Percentiles rank a stretch among this genome's conserved stretches.
Evolutionary conservation across 2,113 vertebrate species (phyloP).

Genomic region (Siniperca chuatsi): DNA sequence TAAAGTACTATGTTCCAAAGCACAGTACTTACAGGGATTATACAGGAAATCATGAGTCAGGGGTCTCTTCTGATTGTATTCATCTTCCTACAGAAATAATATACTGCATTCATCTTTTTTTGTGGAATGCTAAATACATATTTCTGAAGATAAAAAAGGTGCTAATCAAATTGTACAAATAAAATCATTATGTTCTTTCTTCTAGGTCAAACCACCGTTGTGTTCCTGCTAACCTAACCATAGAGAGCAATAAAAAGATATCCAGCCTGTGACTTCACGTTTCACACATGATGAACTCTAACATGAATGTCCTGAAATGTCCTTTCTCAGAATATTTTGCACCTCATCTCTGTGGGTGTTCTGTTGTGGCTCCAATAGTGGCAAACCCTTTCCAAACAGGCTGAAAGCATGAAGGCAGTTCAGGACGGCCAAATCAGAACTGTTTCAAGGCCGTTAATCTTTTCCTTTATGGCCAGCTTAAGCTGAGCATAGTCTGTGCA

Average conservation of each 20-base stretch:
- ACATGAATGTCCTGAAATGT: slow-evolving; percentile 18
- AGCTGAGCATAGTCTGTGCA: slow-evolving; percentile 3
- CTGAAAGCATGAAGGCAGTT: slow-evolving; percentile 26
- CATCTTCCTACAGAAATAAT: slow-evolving; percentile 23
- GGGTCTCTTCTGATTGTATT: slow-evolving; percentile 28
- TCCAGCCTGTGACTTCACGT: slow-evolving; percentile 18
- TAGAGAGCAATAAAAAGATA: slow-evolving; percentile 19
- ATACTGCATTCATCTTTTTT: slow-evolving; percentile 7
- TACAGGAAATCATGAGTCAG: slow-evolving; percentile 43
- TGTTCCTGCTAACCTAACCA: slow-evolving; percentile 8
- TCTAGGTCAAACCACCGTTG: background rate
- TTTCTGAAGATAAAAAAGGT: background rate
- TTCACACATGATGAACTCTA: slow-evolving; percentile 34
- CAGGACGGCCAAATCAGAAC: slow-evolving; percentile 17
- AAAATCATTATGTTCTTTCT: background rate
- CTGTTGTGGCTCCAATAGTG: slow-evolving; percentile 11
- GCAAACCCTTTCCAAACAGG: slow-evolving; percentile 17
- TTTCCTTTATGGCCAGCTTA: slow-evolving; percentile 38
- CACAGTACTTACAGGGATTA: slow-evolving; percentile 25
- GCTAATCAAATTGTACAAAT: slow-evolving; percentile 18
- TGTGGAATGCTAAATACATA: slow-evolving; percentile 10
- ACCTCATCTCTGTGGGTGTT: background rate
- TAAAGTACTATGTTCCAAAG: slow-evolving; percentile 13
- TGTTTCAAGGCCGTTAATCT: slow-evolving; percentile 25
- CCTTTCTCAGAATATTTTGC: background rate